Conservation (phyloP, 2,888 invertebrate species). For the Leptinotarsa haldemani region DNA sequence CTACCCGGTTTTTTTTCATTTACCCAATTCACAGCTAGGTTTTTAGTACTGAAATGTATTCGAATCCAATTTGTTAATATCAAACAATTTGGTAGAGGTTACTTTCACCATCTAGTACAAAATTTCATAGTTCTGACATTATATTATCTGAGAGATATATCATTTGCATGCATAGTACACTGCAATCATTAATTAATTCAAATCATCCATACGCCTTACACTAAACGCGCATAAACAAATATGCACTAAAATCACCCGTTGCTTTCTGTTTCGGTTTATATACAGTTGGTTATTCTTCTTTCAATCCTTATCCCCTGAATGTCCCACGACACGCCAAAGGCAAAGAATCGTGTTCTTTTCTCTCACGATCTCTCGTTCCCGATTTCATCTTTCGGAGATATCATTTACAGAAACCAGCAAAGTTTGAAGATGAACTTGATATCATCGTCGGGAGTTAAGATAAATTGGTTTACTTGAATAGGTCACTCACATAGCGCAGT, state of each 20-base stretch:
- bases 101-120: too few relatives aligned
- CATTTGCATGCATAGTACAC: too few relatives aligned
- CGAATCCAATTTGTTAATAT: too few relatives aligned
- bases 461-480: constrained; percentile 28
- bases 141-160: too few relatives aligned
- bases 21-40: too few relatives aligned
- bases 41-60: too few relatives aligned
- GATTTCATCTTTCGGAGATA: constrained; percentile 25
- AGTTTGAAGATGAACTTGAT: constrained; percentile 24
- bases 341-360: constrained; percentile 11
- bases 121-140: too few relatives aligned
- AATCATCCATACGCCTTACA: not conserved
- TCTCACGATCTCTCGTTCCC: constrained; percentile 13
- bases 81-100: too few relatives aligned
- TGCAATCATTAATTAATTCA: too few relatives aligned
- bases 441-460: constrained; percentile 20
- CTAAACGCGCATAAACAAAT: not conserved
- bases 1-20: too few relatives aligned
- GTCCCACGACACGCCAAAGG: constrained; percentile 13
- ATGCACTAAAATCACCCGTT: too few relatives aligned
- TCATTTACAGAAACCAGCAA: constrained; percentile 22
- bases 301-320: not conserved
- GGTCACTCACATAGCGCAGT: constrained; percentile 5
- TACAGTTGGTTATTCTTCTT: not conserved
- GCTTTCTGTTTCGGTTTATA: not conserved